Conservation (phyloP, 2,113 vertebrate genomes). For the Forbesichthys agassizii region DNA sequence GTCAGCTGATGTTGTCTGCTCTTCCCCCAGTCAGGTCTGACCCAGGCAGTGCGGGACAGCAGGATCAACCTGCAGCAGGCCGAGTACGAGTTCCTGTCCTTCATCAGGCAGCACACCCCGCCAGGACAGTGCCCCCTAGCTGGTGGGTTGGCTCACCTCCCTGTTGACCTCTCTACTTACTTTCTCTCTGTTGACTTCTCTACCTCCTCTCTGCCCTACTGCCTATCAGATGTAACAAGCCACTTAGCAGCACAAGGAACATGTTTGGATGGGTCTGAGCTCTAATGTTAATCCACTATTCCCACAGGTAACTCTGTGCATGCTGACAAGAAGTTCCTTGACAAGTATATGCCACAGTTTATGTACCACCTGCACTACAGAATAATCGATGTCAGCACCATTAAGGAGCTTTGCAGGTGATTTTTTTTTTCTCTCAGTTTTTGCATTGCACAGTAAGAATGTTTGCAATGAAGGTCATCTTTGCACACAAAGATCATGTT, state of each 20-base stretch:
- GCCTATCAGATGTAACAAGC: too few species aligned
- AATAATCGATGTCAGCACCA: constrained; percentile 96
- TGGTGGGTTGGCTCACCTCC: constrained; percentile 71
- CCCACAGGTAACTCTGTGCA: constrained; percentile 81
- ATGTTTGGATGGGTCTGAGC: too few species aligned
- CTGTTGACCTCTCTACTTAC: too few species aligned
- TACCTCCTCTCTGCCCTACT: too few species aligned
- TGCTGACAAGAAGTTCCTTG: constrained; percentile 89
- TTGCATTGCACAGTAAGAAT: not conserved
- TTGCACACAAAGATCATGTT: not conserved
- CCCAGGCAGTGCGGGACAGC: constrained; percentile 91
- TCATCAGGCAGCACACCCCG: constrained; percentile 90
- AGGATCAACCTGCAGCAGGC: constrained; percentile 88
- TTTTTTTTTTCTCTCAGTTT: not conserved
- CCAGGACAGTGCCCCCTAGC: constrained; percentile 94
- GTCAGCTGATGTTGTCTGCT: constrained; percentile 2
- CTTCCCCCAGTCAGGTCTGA: constrained; percentile 89
- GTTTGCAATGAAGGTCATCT: not conserved
- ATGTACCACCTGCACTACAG: constrained; percentile 83
- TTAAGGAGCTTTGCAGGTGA: constrained; percentile 96
- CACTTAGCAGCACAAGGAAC: too few species aligned
- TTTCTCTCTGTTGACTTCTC: too few species aligned
- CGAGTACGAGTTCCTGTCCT: constrained; percentile 95
- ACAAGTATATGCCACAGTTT: constrained; percentile 98
- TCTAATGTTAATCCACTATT: not conserved